phyloP scores from a whole-genome alignment of 2,113 vertebrate genomes.

The Syrmaticus mikado region DNA sequence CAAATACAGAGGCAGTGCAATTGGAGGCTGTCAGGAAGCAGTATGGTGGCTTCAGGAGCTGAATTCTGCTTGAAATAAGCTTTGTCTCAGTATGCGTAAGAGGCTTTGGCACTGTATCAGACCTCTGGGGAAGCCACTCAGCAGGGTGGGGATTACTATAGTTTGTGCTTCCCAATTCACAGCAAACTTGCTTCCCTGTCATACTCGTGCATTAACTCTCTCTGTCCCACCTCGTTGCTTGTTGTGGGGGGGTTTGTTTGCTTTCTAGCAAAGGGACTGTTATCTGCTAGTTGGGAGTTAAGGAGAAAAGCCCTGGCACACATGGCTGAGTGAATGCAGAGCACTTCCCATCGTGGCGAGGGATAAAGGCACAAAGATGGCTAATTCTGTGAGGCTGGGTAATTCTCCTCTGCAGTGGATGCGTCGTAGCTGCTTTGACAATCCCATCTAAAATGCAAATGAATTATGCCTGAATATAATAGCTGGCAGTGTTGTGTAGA shows the following conservation, averaged over 20 bases:
- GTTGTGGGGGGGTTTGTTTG: slow-evolving; percentile 1
- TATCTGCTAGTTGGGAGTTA: slow-evolving; percentile 16
- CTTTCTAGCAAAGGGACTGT: slow-evolving; percentile 5
- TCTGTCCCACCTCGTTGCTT: slow-evolving; percentile 54
- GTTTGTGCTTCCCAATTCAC: slow-evolving; percentile 81
- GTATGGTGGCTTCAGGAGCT: slow-evolving; percentile 76
- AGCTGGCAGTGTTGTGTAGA: neutral
- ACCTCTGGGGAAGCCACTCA: slow-evolving; percentile 83
- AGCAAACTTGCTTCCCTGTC: slow-evolving; percentile 78
- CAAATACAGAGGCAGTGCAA: slow-evolving; percentile 77
- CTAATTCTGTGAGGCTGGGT: slow-evolving; percentile 47
- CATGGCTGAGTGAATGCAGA: neutral
- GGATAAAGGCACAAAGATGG: slow-evolving; percentile 32
- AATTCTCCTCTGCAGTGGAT: slow-evolving; percentile 1
- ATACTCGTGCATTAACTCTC: slow-evolving; percentile 71
- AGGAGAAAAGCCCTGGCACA: neutral
- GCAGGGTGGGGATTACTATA: slow-evolving; percentile 81
- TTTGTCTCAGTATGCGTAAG: slow-evolving; percentile 83
- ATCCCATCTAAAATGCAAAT: slow-evolving; percentile 68
- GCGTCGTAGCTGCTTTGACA: slow-evolving; percentile 3
- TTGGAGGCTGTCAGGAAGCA: slow-evolving; percentile 79
- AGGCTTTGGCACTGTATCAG: slow-evolving; percentile 83
- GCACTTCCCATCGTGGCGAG: neutral
- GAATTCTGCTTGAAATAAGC: slow-evolving; percentile 79
- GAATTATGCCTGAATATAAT: slow-evolving; percentile 44